Base-by-base conservation (phyloP, 2,888 invertebrate genomes). In the Diplolepis rosae region DNA sequence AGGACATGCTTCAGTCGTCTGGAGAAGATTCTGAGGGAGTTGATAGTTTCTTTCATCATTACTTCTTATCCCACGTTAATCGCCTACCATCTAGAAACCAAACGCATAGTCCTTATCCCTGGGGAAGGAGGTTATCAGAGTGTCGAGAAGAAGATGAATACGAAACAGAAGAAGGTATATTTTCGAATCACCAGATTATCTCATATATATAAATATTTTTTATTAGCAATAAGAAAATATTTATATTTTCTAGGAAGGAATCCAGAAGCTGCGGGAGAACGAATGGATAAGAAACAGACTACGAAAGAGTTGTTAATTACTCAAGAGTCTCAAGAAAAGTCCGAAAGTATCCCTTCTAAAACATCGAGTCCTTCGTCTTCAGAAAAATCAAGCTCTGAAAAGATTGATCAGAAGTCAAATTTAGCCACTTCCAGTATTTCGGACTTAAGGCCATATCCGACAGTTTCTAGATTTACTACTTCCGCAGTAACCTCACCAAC, bases 131-230 rank as follows among this genome's bases (percentile, higher is more conserved):
- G 13, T 88, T 95, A 76, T 95, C 95, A 2, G 95, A 95, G 88
- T 95, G 95, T 86, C 92, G 94, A 73, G 95, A 95, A 86, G 95
- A 95, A 89, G 95, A 95, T 82, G 95, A 95, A 85, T 94, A 95
- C 68, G 94, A 94, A 77, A 86, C 86, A n/a, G 87, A 88, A 71
- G 85, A 88, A 83, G 86, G 88, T 88, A 71, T 22, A 66, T 11
- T 65, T 35, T 32, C 15, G 11, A 4, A n/a, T n/a, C n/a, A n/a
- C n/a, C n/a, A n/a, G n/a, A 39, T 5, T 39, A 15, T 35, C 24
- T n/a, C 18, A n/a, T n/a, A 51, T 35, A 18, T 27, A 30, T 39
- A 11, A 15, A 28, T 22, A 32, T 39, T 22, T 65, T 32, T 18
- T 6, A 5, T 22, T 18, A 54, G 7, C 7, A 11, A 22, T 24